A percentile compares a stretch with the other conserved stretches of the same genome.
Conservation (phyloP, 2,888 invertebrate species). For the Chymomyza fuscimana region DNA sequence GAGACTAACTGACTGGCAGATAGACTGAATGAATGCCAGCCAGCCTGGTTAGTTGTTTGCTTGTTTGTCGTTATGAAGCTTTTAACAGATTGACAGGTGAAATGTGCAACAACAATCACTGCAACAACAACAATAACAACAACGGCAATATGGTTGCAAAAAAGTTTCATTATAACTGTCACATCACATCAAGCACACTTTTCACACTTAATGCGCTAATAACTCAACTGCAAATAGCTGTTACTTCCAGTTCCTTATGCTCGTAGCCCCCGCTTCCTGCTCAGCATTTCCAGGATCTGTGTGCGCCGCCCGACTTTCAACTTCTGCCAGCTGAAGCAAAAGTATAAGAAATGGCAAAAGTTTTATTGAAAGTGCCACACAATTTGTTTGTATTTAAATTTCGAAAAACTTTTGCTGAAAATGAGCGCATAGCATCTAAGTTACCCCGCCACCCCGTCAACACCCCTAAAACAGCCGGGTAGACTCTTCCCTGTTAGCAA, state of each 20-base stretch:
- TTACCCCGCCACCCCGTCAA: neutral
- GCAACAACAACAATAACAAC: neutral
- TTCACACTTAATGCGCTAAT: slow-evolving; percentile 64
- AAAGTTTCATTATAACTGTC: slow-evolving; percentile 37
- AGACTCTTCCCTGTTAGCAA: slow-evolving; percentile 26
- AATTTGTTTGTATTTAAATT: slow-evolving; percentile 74
- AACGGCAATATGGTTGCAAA: neutral
- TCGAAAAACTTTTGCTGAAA: slow-evolving; percentile 58
- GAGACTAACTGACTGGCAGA: slow-evolving; percentile 20
- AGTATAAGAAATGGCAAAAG: slow-evolving; percentile 66
- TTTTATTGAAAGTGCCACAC: slow-evolving; percentile 75
- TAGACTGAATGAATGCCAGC: neutral
- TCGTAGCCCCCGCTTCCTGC: neutral
- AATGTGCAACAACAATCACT: neutral
- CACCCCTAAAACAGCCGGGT: slow-evolving; percentile 2
- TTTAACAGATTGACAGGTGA: slow-evolving; percentile 5
- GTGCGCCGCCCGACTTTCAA: neutral
- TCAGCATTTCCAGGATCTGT: neutral
- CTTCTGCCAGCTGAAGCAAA: neutral
- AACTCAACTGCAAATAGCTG: slow-evolving; percentile 52
- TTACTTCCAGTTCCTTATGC: neutral
- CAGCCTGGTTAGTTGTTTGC: neutral
- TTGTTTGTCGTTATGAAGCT: neutral
- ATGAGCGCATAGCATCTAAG: slow-evolving; percentile 38
- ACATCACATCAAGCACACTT: slow-evolving; percentile 34